phyloP scores from a whole-genome alignment of 1,140 invertebrate species.

The roundworm (Caenorhabditis elegans) region DNA sequence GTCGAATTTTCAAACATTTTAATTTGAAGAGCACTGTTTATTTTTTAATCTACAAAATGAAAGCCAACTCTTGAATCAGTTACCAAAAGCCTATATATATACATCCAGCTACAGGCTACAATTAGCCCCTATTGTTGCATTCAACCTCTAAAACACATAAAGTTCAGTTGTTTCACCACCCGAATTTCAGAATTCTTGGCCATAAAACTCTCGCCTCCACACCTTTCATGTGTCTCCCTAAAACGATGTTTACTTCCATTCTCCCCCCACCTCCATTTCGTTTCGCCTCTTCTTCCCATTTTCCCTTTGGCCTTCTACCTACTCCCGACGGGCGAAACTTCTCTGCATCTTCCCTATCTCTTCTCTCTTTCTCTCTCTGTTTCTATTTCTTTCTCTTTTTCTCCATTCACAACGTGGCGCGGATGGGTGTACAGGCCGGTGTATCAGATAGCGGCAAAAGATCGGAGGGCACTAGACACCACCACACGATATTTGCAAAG shows the following conservation, averaged over 20 bases:
- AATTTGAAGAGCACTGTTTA: too few species aligned
- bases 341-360: not conserved
- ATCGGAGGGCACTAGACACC: not conserved
- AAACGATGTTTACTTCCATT: conserved; percentile 18
- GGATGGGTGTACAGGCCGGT: not conserved
- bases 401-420: conserved; percentile 14
- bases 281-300: too few species aligned
- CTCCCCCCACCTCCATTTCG: too few species aligned
- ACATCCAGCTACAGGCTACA: too few species aligned
- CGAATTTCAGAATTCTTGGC: not conserved
- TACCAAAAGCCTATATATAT: too few species aligned
- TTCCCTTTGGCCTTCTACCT: not conserved
- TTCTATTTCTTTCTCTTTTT: not conserved
- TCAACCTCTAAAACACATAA: too few species aligned
- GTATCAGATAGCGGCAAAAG: not conserved
- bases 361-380: not conserved
- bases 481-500: conserved; percentile 22
- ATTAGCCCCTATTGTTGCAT: too few species aligned
- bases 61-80: too few species aligned
- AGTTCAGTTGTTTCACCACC: too few species aligned
- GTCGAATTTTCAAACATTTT: too few species aligned
- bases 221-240: not conserved
- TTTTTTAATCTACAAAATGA: too few species aligned
- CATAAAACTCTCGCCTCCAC: not conserved
- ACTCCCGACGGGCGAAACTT: not conserved